Percentiles rank a stretch among this genome's conserved stretches.
Conservation (phyloP, 2,888 invertebrate species). For the Proisotoma minuta region DNA sequence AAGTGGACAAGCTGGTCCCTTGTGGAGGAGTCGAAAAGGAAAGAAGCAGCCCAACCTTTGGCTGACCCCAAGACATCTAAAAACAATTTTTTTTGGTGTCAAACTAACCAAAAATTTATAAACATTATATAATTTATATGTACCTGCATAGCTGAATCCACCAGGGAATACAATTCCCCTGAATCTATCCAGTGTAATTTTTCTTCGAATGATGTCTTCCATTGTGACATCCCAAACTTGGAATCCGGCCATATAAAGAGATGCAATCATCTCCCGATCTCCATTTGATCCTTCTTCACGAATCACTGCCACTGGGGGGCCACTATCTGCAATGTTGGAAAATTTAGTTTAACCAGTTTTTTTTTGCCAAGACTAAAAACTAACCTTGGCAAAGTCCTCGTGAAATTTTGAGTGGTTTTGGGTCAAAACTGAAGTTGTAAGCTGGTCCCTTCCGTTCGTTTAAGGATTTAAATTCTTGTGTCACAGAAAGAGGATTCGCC, state of each 20-base stretch:
- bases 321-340: conserved; percentile 41
- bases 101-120: neutral
- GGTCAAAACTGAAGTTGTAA: conserved; percentile 67
- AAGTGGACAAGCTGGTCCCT: conserved; percentile 73
- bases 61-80: conserved; percentile 91
- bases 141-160: conserved; percentile 97
- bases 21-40: conserved; percentile 73
- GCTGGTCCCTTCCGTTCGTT: conserved; percentile 64
- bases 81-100: neutral
- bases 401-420: conserved; percentile 48
- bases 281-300: conserved; percentile 97
- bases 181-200: conserved; percentile 71
- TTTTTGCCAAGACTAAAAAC: neutral
- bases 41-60: conserved; percentile 95
- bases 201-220: conserved; percentile 74
- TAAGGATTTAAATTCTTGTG: conserved; percentile 70
- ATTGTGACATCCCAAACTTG: conserved; percentile 86
- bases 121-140: neutral
- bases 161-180: conserved; percentile 91
- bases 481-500: conserved; percentile 71
- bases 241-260: conserved; percentile 75
- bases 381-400: conserved; percentile 40
- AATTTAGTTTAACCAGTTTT: neutral
- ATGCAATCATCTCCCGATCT: conserved; percentile 90
- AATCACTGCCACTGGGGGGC: conserved; percentile 77